phyloP scores from a whole-genome alignment of 1,140 invertebrate species.

The Kradibia gibbosae region DNA sequence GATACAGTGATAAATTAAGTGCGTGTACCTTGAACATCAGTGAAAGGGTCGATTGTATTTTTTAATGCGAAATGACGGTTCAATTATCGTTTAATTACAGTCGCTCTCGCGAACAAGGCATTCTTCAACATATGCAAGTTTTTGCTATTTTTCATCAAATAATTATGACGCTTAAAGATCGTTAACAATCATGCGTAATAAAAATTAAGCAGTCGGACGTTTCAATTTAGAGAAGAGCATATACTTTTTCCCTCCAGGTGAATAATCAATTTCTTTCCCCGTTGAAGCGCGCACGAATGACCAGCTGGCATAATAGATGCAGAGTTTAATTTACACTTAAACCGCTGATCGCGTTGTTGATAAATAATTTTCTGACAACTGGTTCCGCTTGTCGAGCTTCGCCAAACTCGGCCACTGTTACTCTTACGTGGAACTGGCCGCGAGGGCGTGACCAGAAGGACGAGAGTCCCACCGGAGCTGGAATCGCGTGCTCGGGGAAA shows the following conservation, averaged over 20 bases:
- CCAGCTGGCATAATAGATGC: conserved; percentile 13
- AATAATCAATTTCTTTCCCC: conserved; percentile 29
- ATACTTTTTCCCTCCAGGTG: conserved; percentile 1
- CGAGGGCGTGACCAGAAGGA: neutral
- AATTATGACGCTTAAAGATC: conserved; percentile 39
- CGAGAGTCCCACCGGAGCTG: neutral
- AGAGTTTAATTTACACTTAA: conserved; percentile 23
- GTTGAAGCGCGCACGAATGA: neutral
- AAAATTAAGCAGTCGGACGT: conserved; percentile 11
- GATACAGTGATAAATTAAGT: neutral
- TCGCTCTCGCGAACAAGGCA: conserved; percentile 10
- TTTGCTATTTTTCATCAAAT: conserved; percentile 34
- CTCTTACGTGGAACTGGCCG: conserved; percentile 30
- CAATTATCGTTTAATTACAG: conserved; percentile 22
- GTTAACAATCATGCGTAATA: conserved; percentile 29
- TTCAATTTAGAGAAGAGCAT: neutral
- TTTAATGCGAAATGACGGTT: neutral
- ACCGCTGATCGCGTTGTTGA: conserved; percentile 39
- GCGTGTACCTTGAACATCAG: neutral
- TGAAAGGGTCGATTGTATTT: conserved; percentile 12
- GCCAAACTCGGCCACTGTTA: neutral
- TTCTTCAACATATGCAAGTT: conserved; percentile 4
- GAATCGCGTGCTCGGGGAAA: neutral
- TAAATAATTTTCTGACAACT: conserved; percentile 42
- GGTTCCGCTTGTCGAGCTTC: conserved; percentile 3